Base-by-base conservation (phyloP, 2,797 vertebrate genomes). In the Anableps anableps region DNA sequence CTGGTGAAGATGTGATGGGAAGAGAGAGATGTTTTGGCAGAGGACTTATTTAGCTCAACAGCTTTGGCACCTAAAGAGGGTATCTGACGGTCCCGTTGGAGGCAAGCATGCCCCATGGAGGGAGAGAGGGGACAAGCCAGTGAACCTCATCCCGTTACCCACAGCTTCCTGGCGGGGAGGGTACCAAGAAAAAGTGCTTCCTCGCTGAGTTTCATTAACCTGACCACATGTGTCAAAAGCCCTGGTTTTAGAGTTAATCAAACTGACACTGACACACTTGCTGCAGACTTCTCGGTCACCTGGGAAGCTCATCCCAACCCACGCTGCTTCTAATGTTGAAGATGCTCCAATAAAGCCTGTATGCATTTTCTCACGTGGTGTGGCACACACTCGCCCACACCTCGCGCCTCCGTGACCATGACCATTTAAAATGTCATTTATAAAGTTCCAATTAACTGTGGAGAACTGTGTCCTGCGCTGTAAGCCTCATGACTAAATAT, bases 141-240 rank as follows among this genome's bases (percentile, higher is more conserved):
- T 90, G 88, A 96, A 95, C 93, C 93, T 95, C 94, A 96, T 96
- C 95, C 95, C 89, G 76, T 95, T 94, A 94, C 96, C 95, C 88
- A 95, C 94, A 90, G 95, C 91, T 94, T 92, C 90, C 74, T 83
- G 86, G 94, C 84, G n/a, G 95, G 96, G 89, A 92, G 88, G 93
- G 91, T 93, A 90, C 77, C 90, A 78, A 82, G 80, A 88, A 86
- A 92, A 90, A 93, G 90, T 92, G 89, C 87, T 85, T 90, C 91
- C 95, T 95, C 86, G 93, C 93, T 90, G 96, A 95, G 95, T 96
- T 96, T 96, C 95, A 96, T 96, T 96, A 96, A 96, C 95, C 93
- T 96, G 95, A 95, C 96, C 91, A 91, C 95, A 96, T 95, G 95
- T 93, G 91, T 89, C 94, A 94, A 95, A 95, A 95, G 90, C 92